A percentile compares a stretch with the other conserved stretches of the same genome.
phyloP scores from a whole-genome alignment of 1,140 invertebrate species.

The Odontomachus brunneus region DNA sequence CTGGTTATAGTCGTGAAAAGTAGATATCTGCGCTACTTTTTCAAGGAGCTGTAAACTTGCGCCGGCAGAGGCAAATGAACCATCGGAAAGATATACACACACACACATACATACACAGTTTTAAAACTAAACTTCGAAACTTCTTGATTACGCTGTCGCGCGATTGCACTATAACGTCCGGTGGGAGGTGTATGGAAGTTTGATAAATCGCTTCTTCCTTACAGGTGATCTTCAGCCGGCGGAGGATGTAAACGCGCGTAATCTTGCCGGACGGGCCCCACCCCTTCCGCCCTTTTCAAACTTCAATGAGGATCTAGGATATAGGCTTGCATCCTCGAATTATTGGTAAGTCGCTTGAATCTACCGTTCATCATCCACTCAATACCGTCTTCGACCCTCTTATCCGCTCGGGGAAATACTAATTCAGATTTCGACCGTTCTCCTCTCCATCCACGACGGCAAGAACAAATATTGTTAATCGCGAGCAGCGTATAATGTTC shows the following conservation, averaged over 20 bases:
- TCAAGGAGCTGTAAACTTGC: neutral
- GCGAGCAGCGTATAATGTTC: neutral
- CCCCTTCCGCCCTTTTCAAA: slow-evolving; percentile 47
- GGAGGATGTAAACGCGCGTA: slow-evolving; percentile 58
- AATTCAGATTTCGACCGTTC: slow-evolving; percentile 11
- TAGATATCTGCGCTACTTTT: neutral
- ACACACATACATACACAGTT: neutral
- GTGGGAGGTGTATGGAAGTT: neutral
- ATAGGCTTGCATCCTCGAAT: slow-evolving; percentile 49
- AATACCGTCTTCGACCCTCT: slow-evolving; percentile 30
- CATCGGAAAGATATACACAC: neutral
- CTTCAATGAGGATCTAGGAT: slow-evolving; percentile 58
- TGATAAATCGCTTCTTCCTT: slow-evolving; percentile 51
- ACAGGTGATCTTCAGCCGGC: slow-evolving; percentile 43
- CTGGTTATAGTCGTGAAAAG: no score
- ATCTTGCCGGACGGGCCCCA: slow-evolving; percentile 53
- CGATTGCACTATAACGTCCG: neutral
- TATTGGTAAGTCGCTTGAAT: slow-evolving; percentile 43
- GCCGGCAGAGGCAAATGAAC: neutral
- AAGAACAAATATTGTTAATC: slow-evolving; percentile 25
- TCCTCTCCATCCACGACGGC: no score
- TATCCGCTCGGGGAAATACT: neutral
- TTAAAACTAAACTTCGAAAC: neutral
- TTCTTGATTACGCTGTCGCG: neutral
- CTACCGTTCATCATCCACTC: neutral